phyloP scores from a whole-genome alignment of 1,140 invertebrate genomes.

The Xylocopa sonorina region DNA sequence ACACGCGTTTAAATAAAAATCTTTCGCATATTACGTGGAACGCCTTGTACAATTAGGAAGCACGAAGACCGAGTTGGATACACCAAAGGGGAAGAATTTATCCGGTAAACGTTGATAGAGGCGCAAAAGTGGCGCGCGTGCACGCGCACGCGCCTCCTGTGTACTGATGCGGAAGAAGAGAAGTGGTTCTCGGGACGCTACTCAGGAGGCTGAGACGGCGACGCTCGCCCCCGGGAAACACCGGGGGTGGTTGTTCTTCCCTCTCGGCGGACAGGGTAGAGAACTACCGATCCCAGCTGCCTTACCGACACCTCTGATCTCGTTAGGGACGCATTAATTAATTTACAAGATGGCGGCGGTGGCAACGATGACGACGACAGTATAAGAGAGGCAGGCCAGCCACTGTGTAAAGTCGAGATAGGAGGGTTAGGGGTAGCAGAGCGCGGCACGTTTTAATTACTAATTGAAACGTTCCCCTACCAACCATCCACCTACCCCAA shows the following conservation, averaged over 20 bases:
- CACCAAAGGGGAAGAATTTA: not conserved
- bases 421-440: constrained; percentile 39
- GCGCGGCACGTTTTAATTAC: constrained; percentile 75
- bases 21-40: too few relatives aligned
- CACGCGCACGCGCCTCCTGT: not conserved
- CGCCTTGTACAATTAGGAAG: not conserved
- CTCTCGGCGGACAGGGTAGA: constrained; percentile 61
- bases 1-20: too few relatives aligned
- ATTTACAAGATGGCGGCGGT: constrained; percentile 78
- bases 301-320: constrained; percentile 79
- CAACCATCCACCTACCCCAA: not conserved
- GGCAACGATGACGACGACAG: constrained; percentile 49
- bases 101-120: not conserved
- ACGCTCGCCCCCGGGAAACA: constrained; percentile 47
- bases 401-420: constrained; percentile 39
- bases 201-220: constrained; percentile 25
- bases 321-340: constrained; percentile 80
- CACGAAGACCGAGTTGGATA: not conserved
- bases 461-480: constrained; percentile 75
- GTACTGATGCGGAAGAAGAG: constrained; percentile 5
- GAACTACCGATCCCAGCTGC: constrained; percentile 66
- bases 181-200: constrained; percentile 32
- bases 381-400: constrained; percentile 60
- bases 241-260: constrained; percentile 73
- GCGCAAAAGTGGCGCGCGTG: not conserved